Conservation (phyloP, 2,797 vertebrate species). For the Oreortyx pictus region DNA sequence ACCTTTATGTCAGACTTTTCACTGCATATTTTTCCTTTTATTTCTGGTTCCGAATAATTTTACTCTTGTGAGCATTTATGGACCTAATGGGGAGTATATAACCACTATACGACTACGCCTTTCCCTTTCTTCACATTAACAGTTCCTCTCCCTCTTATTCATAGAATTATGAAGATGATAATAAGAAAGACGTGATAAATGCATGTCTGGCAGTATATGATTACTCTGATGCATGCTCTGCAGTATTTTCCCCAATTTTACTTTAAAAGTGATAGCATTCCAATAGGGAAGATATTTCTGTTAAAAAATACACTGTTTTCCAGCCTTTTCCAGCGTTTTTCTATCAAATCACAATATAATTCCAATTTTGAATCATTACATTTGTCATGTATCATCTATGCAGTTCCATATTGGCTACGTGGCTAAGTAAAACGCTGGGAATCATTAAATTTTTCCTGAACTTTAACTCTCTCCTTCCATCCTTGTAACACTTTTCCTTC, state of each 20-base stretch:
- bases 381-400: background rate
- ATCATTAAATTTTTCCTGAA: background rate
- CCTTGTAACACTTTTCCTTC: fast-evolving
- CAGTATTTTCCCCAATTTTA: background rate
- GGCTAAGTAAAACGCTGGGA: background rate
- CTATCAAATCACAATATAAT: background rate
- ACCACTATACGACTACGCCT: background rate
- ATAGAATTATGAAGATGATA: background rate
- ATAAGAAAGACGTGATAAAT: background rate
- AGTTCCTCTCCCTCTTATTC: background rate
- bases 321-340: background rate
- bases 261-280: background rate
- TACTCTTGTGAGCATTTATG: background rate
- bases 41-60: background rate
- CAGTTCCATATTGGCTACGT: background rate
- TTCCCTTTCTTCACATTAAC: background rate
- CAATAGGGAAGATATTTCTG: background rate
- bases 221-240: background rate
- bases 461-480: background rate
- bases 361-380: background rate
- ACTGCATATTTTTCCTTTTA: background rate
- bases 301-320: background rate
- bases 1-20: background rate
- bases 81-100: background rate
- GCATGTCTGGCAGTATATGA: background rate